Base-by-base conservation (phyloP, 2,113 vertebrate genomes). In the Acanthisitta chloris region DNA sequence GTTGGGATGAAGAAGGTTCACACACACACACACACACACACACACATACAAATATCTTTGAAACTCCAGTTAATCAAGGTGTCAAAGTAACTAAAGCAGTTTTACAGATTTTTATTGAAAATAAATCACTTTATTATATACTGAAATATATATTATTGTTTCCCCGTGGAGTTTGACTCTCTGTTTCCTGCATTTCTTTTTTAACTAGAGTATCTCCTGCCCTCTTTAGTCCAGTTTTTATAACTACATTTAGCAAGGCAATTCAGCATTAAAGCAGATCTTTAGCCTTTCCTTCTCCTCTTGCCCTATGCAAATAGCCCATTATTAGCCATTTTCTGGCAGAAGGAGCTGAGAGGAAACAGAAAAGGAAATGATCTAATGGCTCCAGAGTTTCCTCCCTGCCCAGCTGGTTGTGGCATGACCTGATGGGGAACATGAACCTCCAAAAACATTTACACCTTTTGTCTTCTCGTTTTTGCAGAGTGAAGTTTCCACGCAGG, bases 211-310 rank as follows among this genome's bases (percentile, higher is more conserved):
- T 78, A 98, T 98, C 97, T 98, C 97, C 98, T 98, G 98, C 98
- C 98, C 98, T 98, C 98, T 98, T 98, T 98, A 98, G 98, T 98
- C 98, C 97, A 69, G 81, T 98, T 98, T 97, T 98, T 94, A 98
- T 97, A 98, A 99, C 98, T 98, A 97, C 98, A 98, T 97, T 97
- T 84, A 94, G 77, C 71, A 96, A 92, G 92, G 80, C 84, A 97
- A 95, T 91, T 66, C 88, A 74, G 90, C 54, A 21, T 71, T 94
- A 57, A 70, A 95, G 70, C 86, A 26, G 76, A 73, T 86, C 97
- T 94, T 86, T 29, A 95, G 92, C 81, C 95, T 93, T 93, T 97
- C 97, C 93, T 98, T 95, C 89, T 95, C 95, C 92, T 84, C 54
- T 85, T 94, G 88, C 97, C 97, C 97, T 83, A 31, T 98, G 97